These are phyloP conservation scores for Synanthedon myopaeformis DNA, from an alignment of 2,888 invertebrate genomes.

Conservation along the genomic window DNA sequence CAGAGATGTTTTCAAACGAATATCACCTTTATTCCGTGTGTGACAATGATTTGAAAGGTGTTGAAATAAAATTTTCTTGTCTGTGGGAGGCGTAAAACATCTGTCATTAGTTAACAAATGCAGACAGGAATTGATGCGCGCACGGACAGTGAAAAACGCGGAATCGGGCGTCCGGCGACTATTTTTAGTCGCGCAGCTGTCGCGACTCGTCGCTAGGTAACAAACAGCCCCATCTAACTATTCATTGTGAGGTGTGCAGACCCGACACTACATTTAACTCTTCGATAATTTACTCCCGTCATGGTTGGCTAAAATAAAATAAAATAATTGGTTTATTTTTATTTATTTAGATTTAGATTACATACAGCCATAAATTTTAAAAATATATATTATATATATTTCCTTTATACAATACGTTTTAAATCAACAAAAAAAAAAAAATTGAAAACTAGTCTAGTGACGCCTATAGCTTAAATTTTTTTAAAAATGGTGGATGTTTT, in stretches of 20 bases:
- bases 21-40: slow-evolving; percentile 15
- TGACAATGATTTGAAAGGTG: slow-evolving; percentile 11
- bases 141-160: slow-evolving; percentile 67
- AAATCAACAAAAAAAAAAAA: no score
- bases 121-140: slow-evolving; percentile 64
- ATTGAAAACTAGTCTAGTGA: no score
- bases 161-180: slow-evolving; percentile 50
- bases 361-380: no score
- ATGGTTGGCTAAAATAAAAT: no score
- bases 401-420: no score
- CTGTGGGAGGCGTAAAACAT: slow-evolving; percentile 54
- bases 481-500: no score
- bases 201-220: slow-evolving; percentile 38
- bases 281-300: no score
- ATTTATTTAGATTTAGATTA: no score
- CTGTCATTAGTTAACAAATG: slow-evolving; percentile 67
- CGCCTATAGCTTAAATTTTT: no score
- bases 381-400: no score
- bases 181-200: slow-evolving; percentile 62
- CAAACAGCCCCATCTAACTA: slow-evolving; percentile 24
- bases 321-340: no score
- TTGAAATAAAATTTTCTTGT: slow-evolving; percentile 11
- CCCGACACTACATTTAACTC: background rate
- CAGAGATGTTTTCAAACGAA: slow-evolving; percentile 8
- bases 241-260: background rate